Conservation (phyloP, 2,113 vertebrate species). For the Oreochromis spilurus region DNA sequence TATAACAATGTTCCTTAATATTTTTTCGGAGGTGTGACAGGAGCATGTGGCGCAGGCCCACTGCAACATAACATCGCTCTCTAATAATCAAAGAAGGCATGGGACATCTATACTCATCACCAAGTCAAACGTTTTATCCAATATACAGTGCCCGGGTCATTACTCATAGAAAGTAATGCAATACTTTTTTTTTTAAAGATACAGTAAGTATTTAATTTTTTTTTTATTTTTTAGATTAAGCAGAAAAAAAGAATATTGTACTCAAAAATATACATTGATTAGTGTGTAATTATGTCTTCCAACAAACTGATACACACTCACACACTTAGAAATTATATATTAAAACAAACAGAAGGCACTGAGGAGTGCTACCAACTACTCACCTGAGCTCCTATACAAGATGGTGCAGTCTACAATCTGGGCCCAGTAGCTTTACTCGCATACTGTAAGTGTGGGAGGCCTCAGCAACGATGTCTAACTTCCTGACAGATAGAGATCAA, state of each 20-base stretch:
- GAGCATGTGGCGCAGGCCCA: background rate
- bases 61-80: background rate
- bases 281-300: background rate
- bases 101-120: background rate
- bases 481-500: background rate
- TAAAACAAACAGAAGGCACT: background rate
- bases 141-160: background rate
- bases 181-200: rapidly evolving
- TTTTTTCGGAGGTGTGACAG: background rate
- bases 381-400: background rate
- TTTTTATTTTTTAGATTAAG: background rate
- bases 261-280: background rate
- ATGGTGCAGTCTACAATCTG: background rate
- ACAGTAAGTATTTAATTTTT: background rate
- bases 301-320: background rate
- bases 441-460: background rate
- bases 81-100: background rate
- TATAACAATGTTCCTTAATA: background rate
- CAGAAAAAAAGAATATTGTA: background rate
- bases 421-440: background rate
- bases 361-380: background rate
- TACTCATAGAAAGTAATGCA: background rate
- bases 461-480: rapidly evolving
- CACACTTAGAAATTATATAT: background rate
- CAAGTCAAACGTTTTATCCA: background rate